phyloP scores from a whole-genome alignment of 2,113 vertebrate genomes.

The Phycodurus eques region DNA sequence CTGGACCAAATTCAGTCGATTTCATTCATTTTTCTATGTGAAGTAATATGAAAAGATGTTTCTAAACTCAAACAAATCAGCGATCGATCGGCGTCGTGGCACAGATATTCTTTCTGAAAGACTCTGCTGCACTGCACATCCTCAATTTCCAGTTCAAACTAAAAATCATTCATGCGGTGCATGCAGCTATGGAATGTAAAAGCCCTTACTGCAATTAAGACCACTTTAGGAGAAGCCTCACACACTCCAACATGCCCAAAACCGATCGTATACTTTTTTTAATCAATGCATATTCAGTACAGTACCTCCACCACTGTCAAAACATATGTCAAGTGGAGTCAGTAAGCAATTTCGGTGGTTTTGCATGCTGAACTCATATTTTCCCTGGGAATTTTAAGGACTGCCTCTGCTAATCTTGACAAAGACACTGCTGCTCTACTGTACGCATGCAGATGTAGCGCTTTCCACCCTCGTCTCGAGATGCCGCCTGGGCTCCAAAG shows the following conservation, averaged over 20 bases:
- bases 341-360: background rate
- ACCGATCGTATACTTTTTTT: background rate
- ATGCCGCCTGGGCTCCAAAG: background rate
- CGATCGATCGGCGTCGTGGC: background rate
- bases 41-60: background rate
- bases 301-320: no score
- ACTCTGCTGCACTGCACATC: background rate
- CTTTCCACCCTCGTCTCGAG: background rate
- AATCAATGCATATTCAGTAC: background rate
- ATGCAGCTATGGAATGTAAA: background rate
- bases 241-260: background rate
- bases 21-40: background rate
- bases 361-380: background rate
- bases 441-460: slow-evolving; percentile 3
- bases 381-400: background rate
- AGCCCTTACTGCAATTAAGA: background rate
- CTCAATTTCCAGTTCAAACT: background rate
- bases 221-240: background rate
- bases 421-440: background rate
- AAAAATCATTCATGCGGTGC: background rate
- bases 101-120: background rate
- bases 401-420: slow-evolving; percentile 8
- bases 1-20: no score
- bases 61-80: background rate
- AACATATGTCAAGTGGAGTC: no score